Base-by-base conservation (phyloP, 2,888 invertebrate species). In the Harpalus rufipes region DNA sequence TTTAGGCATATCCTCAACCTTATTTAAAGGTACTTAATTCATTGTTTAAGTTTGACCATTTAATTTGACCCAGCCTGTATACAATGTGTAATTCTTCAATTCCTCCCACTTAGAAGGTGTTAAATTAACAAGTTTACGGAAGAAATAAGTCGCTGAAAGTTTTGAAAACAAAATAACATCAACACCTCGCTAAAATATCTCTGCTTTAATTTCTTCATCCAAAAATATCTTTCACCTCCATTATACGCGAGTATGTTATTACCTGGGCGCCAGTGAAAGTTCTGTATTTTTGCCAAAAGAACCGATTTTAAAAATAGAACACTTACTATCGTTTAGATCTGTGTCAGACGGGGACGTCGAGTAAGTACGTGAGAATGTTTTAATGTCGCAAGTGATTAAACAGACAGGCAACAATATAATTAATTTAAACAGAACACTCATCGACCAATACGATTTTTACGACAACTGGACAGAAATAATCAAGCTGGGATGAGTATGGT, bases 191-290 rank as follows among this genome's bases (percentile, higher is more conserved):
- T 21, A 25, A 61, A 63, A 63, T 63, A 63, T 63, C 59, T 18
- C 8, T 8, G n/a, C 41, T 41, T 32, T 16, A 39, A n/a, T 72
- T 10, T 14, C 72, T 72, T 25, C 10, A 72, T 14, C 72, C 72
- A 72, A 72, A 72, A 72, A 72, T 72, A 72, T 39, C 41, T 16
- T 14, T 14, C 7, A 68, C 68, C 68, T 68, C 32, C 32, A 32
- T 32, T 32, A 32, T 32, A 32, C 32, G 32, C 32, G 68, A n/a
- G 8, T 14, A 25, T 51, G 63, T 59, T 63, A 21, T 51, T 51
- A 51, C 44, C 44, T 59, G 5, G 68, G 68, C 68, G 68, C 41
- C 68, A 41, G 76, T 76, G 76, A 76, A 76, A 76, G 76, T 76
- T 12, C 44, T 76, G 76, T 18, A 14, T 56, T 76, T 51, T 21